phyloP scores from a whole-genome alignment of 2,888 invertebrate genomes.

The Folsomia candida region DNA sequence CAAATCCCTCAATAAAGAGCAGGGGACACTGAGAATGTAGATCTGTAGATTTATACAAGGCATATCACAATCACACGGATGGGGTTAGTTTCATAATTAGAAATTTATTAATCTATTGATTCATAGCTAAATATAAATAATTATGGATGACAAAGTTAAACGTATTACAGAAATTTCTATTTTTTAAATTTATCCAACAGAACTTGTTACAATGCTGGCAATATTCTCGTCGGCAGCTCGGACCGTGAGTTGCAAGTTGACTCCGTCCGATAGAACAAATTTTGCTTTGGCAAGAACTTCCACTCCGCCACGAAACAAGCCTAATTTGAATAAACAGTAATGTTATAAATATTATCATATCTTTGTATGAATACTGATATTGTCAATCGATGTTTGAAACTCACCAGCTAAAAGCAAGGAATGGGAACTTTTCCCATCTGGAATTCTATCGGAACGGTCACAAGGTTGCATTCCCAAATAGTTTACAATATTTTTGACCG shows the following conservation, averaged over 20 bases:
- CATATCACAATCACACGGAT: too few species aligned
- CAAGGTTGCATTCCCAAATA: slow-evolving; percentile 82
- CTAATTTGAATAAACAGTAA: too few species aligned
- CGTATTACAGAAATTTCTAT: too few species aligned
- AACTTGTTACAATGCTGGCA: slow-evolving; percentile 80
- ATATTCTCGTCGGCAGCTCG: slow-evolving; percentile 80
- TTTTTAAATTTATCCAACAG: slow-evolving; percentile 67
- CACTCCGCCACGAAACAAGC: slow-evolving; percentile 84
- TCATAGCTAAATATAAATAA: too few species aligned
- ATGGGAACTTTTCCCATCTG: slow-evolving; percentile 78
- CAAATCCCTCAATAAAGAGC: too few species aligned
- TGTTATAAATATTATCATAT: background rate
- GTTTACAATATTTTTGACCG: slow-evolving; percentile 76
- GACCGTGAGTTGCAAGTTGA: slow-evolving; percentile 91
- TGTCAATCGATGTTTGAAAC: slow-evolving; percentile 12
- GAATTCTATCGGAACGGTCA: slow-evolving; percentile 78
- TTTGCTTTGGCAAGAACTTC: slow-evolving; percentile 85
- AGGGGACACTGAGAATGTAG: too few species aligned
- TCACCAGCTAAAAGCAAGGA: slow-evolving; percentile 74
- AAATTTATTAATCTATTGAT: too few species aligned
- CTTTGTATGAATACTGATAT: background rate
- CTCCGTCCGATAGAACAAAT: slow-evolving; percentile 73
- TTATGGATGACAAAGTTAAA: too few species aligned
- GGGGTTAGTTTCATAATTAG: background rate
- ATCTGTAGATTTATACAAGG: too few species aligned